phyloP scores from a whole-genome alignment of 2,113 vertebrate species.

The Antechinus stuartii region DNA sequence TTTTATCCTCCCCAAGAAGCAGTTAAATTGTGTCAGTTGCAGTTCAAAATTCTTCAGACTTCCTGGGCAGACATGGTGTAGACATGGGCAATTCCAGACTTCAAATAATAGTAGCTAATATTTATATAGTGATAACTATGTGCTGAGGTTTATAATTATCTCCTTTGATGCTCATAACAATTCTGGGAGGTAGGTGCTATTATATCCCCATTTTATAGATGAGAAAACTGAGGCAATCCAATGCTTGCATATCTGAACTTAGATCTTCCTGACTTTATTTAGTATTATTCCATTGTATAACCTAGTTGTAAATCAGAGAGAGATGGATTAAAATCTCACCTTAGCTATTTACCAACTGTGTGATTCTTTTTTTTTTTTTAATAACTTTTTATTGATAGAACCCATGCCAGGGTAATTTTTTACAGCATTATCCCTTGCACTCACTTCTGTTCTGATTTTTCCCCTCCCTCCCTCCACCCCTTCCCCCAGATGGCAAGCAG shows the following conservation, averaged over 20 bases:
- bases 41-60: no score
- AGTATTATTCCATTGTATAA: no score
- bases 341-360: not conserved
- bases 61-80: not conserved
- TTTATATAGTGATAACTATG: not conserved
- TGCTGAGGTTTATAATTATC: not conserved
- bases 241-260: not conserved
- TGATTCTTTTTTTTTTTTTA: no score
- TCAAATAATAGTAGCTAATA: not conserved
- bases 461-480: no score
- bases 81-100: no score
- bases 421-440: no score
- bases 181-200: not conserved
- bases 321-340: not conserved
- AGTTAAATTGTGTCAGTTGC: no score
- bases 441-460: no score
- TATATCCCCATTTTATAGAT: not conserved
- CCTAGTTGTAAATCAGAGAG: not conserved
- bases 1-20: no score
- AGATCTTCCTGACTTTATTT: not conserved
- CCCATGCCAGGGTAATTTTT: no score
- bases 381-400: no score
- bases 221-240: not conserved
- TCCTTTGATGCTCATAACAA: not conserved
- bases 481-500: no score